phyloP scores from a whole-genome alignment of 2,113 vertebrate species.

The Conger conger region DNA sequence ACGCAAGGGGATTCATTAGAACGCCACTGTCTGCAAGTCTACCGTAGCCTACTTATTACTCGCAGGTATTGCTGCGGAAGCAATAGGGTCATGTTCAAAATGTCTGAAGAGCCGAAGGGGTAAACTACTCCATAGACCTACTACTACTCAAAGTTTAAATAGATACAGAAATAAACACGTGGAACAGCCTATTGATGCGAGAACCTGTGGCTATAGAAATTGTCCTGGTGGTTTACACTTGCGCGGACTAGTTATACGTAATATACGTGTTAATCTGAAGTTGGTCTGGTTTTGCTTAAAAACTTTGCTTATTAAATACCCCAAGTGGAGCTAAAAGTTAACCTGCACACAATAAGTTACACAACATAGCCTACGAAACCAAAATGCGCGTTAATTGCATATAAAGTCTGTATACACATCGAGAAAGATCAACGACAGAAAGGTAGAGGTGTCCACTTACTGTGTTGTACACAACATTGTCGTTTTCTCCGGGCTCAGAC shows the following conservation, averaged over 20 bases:
- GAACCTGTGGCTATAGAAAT: too few species aligned
- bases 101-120: neutral
- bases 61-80: neutral
- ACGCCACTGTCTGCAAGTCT: neutral
- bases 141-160: neutral
- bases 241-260: neutral
- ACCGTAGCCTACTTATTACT: neutral
- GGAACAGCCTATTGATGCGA: neutral
- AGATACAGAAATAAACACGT: neutral
- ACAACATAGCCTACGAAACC: neutral
- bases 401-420: neutral
- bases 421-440: neutral
- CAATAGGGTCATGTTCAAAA: neutral
- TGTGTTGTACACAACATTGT: slow-evolving; percentile 81
- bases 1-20: neutral
- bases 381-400: neutral
- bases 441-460: slow-evolving; percentile 64
- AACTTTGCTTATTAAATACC: neutral
- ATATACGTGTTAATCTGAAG: too few species aligned
- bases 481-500: slow-evolving; percentile 84
- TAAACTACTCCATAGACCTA: neutral
- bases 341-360: neutral
- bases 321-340: neutral
- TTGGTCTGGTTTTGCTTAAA: too few species aligned
- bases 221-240: neutral